Evolutionary conservation across 2,113 vertebrate species (phyloP), one percentile per base, ranked within the genome.

Genomic region (Hippocampus comes): DNA sequence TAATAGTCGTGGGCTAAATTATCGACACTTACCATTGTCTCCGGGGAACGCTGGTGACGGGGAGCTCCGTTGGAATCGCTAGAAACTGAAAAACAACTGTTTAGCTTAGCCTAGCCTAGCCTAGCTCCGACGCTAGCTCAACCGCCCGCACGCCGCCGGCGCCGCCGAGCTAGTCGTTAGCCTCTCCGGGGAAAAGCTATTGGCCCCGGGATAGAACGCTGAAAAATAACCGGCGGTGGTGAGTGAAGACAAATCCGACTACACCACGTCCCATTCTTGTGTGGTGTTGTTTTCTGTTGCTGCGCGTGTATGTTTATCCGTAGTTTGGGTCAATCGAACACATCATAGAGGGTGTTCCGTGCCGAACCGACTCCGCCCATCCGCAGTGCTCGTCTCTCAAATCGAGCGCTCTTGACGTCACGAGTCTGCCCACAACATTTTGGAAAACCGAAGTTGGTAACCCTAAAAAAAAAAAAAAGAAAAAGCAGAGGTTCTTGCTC

Each of bases 11-110:
- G 51, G 11, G 27, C 5, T 68, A 15, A 48, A 55, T 38, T 20
- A 23, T 56, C 27, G 10, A 10, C 9, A 11, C 83, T 87, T 46
- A 91, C 89, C 89, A 91, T 91, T 71, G 84, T 91, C 63, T 63
- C 77, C 48, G 41, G 46, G 60, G 70, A 72, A 51, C 69, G 75
- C 67, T 48, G 17, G 14, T 48, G 41, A 14, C 43, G 42, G 14
- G 41, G n/a, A 66, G 43, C 64, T 66, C n/a, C 15, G 43, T 25
- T 25, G 23, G n/a, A 48, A 23, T 64, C 18, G 38, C 9, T 14
- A 34, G 11, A 8, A 48, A 48, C 42, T 43, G n/a, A 66, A 66
- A 48, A 38, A 23, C 43, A 46, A 66, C 64, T 48, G 41, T 65
- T 46, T 42, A 74, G 67, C 69, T 51, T 65, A 8, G 67, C 69